Conservation (phyloP, 1,140 invertebrate genomes). For the Psilanteris sp. region DNA sequence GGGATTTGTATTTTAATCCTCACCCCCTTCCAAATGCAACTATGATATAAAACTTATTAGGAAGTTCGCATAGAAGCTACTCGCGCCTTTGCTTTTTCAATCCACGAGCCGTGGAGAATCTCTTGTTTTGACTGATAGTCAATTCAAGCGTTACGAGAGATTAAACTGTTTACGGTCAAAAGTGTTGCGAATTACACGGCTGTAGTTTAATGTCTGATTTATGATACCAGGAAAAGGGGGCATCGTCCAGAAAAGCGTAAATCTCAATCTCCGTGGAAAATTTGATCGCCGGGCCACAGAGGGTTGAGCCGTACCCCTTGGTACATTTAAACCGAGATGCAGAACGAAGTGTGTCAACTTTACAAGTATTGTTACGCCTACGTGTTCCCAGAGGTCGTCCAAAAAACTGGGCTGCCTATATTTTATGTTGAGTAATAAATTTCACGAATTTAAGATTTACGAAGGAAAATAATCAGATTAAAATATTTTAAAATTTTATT, state of each 20-base stretch:
- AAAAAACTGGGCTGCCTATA: no score
- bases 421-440: no score
- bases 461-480: no score
- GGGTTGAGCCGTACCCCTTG: slow-evolving; percentile 66
- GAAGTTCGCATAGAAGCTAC: slow-evolving; percentile 23
- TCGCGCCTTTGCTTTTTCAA: slow-evolving; percentile 15
- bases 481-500: no score
- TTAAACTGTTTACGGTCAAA: slow-evolving; percentile 79
- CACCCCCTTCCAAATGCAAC: slow-evolving; percentile 5
- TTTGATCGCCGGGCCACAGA: slow-evolving; percentile 65
- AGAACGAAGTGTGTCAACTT: background rate
- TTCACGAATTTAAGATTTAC: no score
- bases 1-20: slow-evolving; percentile 8
- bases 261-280: slow-evolving; percentile 76
- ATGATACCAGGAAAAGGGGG: slow-evolving; percentile 62
- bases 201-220: slow-evolving; percentile 78
- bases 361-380: slow-evolving; percentile 17
- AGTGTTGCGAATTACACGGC: slow-evolving; percentile 76
- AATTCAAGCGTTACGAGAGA: slow-evolving; percentile 70
- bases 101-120: slow-evolving; percentile 71
- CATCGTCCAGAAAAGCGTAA: slow-evolving; percentile 45
- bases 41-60: slow-evolving; percentile 38
- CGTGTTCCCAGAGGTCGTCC: no score
- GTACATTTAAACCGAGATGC: background rate
- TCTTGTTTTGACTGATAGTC: slow-evolving; percentile 78